phyloP scores from a whole-genome alignment of 2,888 invertebrate species.

The Lepidochrysops patricia region DNA sequence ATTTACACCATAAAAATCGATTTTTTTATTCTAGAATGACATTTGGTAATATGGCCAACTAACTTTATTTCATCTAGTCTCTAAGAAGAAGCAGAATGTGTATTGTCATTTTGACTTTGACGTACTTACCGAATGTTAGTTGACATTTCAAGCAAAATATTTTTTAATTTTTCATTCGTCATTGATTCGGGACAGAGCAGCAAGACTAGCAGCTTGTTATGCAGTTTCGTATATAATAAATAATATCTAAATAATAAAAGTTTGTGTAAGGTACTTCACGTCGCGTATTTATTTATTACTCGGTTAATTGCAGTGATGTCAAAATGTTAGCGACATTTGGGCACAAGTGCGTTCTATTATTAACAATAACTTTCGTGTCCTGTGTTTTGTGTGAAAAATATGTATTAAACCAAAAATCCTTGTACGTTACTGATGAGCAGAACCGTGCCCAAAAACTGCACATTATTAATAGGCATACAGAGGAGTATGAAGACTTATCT shows the following conservation, averaged over 20 bases:
- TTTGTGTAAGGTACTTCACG: slow-evolving; percentile 17
- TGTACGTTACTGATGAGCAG: slow-evolving; percentile 52
- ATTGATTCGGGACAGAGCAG: not conserved
- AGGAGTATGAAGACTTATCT: slow-evolving; percentile 30
- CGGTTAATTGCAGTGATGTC: slow-evolving; percentile 51
- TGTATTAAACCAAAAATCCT: slow-evolving; percentile 41
- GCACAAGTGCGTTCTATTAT: slow-evolving; percentile 44
- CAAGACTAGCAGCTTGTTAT: not conserved
- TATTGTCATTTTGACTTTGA: not conserved
- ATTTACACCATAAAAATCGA: too few species aligned
- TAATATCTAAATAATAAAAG: slow-evolving; percentile 30
- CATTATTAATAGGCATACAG: slow-evolving; percentile 46
- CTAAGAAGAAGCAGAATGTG: too few species aligned
- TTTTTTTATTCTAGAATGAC: too few species aligned
- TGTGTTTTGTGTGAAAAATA: slow-evolving; percentile 40
- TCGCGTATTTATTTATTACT: slow-evolving; percentile 32
- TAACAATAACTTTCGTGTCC: slow-evolving; percentile 43
- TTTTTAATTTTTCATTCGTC: slow-evolving; percentile 3
- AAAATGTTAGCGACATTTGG: slow-evolving; percentile 62
- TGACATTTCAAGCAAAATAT: not conserved
- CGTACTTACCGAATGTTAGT: not conserved
- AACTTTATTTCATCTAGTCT: not conserved
- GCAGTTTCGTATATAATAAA: slow-evolving; percentile 42
- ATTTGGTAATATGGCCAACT: too few species aligned
- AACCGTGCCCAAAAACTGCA: slow-evolving; percentile 36